Conservation (phyloP, 2,888 invertebrate genomes). For the Caenorhabditis doughertyi region DNA sequence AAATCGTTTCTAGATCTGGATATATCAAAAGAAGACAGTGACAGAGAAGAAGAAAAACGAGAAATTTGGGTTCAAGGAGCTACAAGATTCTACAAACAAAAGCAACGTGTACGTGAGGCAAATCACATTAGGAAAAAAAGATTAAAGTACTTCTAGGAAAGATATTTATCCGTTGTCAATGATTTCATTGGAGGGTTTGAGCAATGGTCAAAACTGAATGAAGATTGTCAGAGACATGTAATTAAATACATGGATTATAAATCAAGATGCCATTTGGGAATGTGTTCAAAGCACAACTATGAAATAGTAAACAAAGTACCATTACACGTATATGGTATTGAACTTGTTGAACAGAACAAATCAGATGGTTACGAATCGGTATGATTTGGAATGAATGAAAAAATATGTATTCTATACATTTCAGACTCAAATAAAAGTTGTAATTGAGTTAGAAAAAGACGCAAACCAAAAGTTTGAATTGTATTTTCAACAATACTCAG, state of each 20-base stretch:
- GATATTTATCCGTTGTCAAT: neutral
- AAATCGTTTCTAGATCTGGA: too few species aligned
- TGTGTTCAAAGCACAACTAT: neutral
- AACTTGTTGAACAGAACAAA: neutral
- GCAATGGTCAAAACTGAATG: neutral
- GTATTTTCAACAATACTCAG: neutral
- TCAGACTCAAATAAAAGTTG: neutral
- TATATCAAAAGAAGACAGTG: too few species aligned
- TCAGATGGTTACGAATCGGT: too few species aligned
- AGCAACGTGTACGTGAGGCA: too few species aligned
- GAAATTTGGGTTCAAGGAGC: too few species aligned
- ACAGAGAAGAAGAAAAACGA: too few species aligned
- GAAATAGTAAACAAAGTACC: neutral
- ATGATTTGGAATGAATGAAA: too few species aligned
- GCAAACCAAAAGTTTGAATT: neutral
- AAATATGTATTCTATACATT: neutral
- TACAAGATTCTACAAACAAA: too few species aligned
- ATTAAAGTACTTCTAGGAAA: neutral
- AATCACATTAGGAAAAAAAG: too few species aligned
- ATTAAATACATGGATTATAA: slow-evolving; percentile 1
- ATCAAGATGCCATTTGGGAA: neutral
- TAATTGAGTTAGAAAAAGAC: neutral
- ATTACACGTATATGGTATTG: neutral
- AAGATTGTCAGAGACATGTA: neutral
- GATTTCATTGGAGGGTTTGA: neutral